A percentile compares a stretch with the other conserved stretches of the same genome.
These are phyloP conservation scores for Synergus gifuensis DNA, from an alignment of 2,888 invertebrate genomes.

Conservation along the genomic window DNA sequence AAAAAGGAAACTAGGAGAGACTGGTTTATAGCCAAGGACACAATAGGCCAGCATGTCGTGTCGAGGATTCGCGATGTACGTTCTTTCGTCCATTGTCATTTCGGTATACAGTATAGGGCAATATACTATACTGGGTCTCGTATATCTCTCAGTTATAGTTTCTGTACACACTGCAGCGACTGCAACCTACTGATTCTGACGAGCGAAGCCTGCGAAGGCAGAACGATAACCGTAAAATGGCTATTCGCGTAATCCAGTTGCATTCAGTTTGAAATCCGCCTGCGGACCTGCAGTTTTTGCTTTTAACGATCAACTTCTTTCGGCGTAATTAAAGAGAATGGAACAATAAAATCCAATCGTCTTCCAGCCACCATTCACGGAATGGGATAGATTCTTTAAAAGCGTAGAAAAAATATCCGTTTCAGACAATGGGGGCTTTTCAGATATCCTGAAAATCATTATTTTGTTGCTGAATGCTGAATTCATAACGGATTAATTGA, in stretches of 20 bases:
- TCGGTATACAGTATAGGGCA: neutral
- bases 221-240: conserved; percentile 32
- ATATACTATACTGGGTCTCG: neutral
- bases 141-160: neutral
- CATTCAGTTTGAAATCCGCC: neutral
- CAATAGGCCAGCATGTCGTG: neutral
- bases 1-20: neutral
- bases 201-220: neutral
- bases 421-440: neutral
- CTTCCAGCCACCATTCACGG: conserved; percentile 8
- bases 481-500: neutral
- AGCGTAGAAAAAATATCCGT: neutral
- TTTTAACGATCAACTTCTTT: conserved; percentile 38
- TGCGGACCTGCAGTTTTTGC: conserved; percentile 21
- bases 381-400: conserved; percentile 12
- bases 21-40: conserved; percentile 19
- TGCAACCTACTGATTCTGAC: neutral
- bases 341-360: conserved; percentile 35
- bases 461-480: neutral
- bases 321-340: conserved; percentile 35
- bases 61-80: neutral
- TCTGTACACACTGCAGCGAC: neutral
- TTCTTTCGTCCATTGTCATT: conserved; percentile 29
- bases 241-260: conserved; percentile 30
- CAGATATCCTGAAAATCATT: neutral